These are phyloP conservation scores for Oeneis ivallda DNA, from an alignment of 2,888 invertebrate species.

Conservation along the genomic window DNA sequence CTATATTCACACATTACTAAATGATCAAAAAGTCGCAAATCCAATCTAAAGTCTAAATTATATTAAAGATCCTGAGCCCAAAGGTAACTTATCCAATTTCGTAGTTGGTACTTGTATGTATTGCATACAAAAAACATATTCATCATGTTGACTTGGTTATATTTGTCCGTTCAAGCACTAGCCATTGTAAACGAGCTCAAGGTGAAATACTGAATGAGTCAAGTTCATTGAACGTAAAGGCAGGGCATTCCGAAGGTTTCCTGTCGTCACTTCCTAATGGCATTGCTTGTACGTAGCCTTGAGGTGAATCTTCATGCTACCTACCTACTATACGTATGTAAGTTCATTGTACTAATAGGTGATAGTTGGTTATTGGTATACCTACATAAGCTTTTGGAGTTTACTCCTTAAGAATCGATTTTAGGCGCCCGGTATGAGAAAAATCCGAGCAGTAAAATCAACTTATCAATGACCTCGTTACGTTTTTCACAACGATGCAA, in stretches of 20 bases:
- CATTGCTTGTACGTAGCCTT: slow-evolving; percentile 38
- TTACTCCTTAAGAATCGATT: no score
- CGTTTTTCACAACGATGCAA: no score
- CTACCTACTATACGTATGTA: background rate
- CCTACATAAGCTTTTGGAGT: no score
- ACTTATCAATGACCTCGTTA: no score
- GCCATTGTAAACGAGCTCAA: slow-evolving; percentile 35
- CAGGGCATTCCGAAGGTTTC: slow-evolving; percentile 71
- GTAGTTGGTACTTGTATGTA: no score
- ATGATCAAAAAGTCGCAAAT: background rate
- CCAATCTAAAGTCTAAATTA: background rate
- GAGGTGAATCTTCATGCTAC: slow-evolving; percentile 5
- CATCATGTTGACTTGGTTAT: slow-evolving; percentile 18
- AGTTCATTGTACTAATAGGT: background rate
- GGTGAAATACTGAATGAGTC: slow-evolving; percentile 34
- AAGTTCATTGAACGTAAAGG: slow-evolving; percentile 47
- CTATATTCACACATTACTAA: background rate
- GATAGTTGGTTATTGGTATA: no score
- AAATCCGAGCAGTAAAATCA: no score
- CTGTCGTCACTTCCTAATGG: slow-evolving; percentile 77
- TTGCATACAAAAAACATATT: slow-evolving; percentile 3
- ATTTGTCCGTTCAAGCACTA: slow-evolving; percentile 26
- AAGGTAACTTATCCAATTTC: no score
- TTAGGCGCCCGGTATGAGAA: no score
- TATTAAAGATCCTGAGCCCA: no score